Evolutionary conservation across 2,797 vertebrate species (phyloP), one percentile per base, ranked within the genome.

Genomic region (Microctenopoma lineatum): DNA sequence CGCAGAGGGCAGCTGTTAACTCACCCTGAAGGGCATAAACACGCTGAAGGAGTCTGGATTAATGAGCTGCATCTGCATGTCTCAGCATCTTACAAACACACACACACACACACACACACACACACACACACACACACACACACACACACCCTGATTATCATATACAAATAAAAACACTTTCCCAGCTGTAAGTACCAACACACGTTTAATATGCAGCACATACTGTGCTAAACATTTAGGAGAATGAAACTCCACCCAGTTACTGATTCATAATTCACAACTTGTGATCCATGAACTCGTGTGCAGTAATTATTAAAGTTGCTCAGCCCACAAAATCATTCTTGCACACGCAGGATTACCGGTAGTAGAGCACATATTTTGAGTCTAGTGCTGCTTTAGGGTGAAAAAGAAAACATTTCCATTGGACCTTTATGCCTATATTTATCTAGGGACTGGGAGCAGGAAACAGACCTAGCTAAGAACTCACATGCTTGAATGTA

Each of bases 1-100:
- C 63, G 39, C 61, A 70, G 79, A 86, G 84, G 87, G 85, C 87
- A 85, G 83, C 79, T 85, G 90, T 84, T 89, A 73, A 83, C 86
- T 90, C 65, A 52, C 67, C 80, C 87, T 81, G 73, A 91, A 93
- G 90, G 90, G 79, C 84, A 89, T 70, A 81, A 85, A 89, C 86
- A 63, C 79, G 91, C 87, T 90, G 88, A 92, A 84, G 77, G 83
- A 85, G 81, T 80, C 68, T 44, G 47, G 78, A 87, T 85, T 87
- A 88, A 87, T 84, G 85, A 89, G 83, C 73, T 79, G 77, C 79
- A 57, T 89, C 80, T 83, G 86, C 86, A 83, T 36, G 36, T 70
- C 80, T 79, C 85, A 70, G 87, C 84, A 65, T 50, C 70, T 63
- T 9, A 21, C 63, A 46, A 15, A 73, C 5, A 75, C 67, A 83